phyloP scores from a whole-genome alignment of 2,888 invertebrate genomes.

The Linhomoeus sp. region DNA sequence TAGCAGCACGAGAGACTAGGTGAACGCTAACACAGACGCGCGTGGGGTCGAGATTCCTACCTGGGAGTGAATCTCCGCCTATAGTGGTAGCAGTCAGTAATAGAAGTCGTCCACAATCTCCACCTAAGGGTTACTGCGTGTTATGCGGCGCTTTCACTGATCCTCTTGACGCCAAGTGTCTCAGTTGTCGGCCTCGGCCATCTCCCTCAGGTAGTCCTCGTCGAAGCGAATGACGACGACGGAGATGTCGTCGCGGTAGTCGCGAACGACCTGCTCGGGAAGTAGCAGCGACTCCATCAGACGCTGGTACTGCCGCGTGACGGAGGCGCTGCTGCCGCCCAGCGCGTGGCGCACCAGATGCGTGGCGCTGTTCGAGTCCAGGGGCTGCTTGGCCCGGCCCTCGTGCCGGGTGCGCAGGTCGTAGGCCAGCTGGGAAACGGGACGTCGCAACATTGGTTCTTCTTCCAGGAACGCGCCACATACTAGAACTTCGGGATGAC shows the following conservation, averaged over 20 bases:
- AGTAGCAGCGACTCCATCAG: slow-evolving; percentile 13
- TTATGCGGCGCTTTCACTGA: too few relatives aligned
- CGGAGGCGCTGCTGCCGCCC: slow-evolving; percentile 41
- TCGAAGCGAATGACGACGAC: slow-evolving; percentile 82
- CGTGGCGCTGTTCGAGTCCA: slow-evolving; percentile 81
- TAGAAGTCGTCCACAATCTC: too few relatives aligned
- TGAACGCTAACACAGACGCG: too few relatives aligned
- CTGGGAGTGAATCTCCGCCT: too few relatives aligned
- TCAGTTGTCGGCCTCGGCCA: slow-evolving; percentile 9
- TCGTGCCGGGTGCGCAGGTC: slow-evolving; percentile 53
- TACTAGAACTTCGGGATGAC: too few relatives aligned
- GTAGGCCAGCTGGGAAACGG: slow-evolving; percentile 29
- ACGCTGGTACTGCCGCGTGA: slow-evolving; percentile 17
- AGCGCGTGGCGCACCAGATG: slow-evolving; percentile 83
- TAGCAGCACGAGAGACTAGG: too few relatives aligned
- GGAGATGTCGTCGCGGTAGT: slow-evolving; percentile 86
- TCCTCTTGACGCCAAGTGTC: too few relatives aligned
- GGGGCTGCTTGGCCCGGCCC: slow-evolving; percentile 52
- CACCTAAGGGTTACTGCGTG: too few relatives aligned
- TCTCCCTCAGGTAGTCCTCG: slow-evolving; percentile 34
- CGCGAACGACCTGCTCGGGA: slow-evolving; percentile 21
- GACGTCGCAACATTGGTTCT: too few relatives aligned
- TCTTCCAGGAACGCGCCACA: too few relatives aligned
- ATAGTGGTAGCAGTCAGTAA: too few relatives aligned
- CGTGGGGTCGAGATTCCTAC: too few relatives aligned